Evolutionary conservation across 2,797 vertebrate genomes (phyloP).

Genomic region (Mallotus villosus): DNA sequence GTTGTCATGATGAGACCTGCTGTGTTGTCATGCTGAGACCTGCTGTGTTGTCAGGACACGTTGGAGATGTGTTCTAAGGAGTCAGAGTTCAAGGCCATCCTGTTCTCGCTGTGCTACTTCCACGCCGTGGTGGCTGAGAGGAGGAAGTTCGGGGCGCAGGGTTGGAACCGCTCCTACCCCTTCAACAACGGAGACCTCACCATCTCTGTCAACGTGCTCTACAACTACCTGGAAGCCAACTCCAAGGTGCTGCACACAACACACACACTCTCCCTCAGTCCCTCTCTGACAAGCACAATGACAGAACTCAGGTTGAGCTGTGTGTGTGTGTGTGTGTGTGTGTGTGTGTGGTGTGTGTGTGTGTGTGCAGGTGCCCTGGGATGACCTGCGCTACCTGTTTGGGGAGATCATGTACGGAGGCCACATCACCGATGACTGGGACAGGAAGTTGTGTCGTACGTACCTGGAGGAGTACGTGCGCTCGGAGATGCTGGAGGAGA

Average conservation of each 20-base stretch:
- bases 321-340: background rate
- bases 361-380: conserved; percentile 76
- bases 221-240: conserved; percentile 82
- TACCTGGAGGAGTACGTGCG: conserved; percentile 82
- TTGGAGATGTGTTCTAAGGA: conserved; percentile 81
- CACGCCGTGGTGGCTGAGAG: conserved; percentile 81
- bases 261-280: background rate
- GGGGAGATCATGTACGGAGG: conserved; percentile 87
- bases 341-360: background rate
- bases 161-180: conserved; percentile 82
- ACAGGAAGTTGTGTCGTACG: conserved; percentile 79
- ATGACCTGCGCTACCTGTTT: conserved; percentile 82
- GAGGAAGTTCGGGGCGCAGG: conserved; percentile 80
- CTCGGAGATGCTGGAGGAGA: conserved; percentile 81
- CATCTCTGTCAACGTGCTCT: conserved; percentile 78
- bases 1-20: fast-evolving
- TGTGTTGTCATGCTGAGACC: background rate
- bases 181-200: conserved; percentile 81
- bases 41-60: conserved; percentile 73
- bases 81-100: conserved; percentile 81
- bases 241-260: conserved; percentile 67
- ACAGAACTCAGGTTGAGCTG: background rate
- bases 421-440: conserved; percentile 85
- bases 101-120: conserved; percentile 85
- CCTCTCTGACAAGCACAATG: too few relatives aligned